Percentiles rank a stretch among this genome's conserved stretches.
phyloP scores from a whole-genome alignment of 2,113 vertebrate genomes.

The Sciurus niger region DNA sequence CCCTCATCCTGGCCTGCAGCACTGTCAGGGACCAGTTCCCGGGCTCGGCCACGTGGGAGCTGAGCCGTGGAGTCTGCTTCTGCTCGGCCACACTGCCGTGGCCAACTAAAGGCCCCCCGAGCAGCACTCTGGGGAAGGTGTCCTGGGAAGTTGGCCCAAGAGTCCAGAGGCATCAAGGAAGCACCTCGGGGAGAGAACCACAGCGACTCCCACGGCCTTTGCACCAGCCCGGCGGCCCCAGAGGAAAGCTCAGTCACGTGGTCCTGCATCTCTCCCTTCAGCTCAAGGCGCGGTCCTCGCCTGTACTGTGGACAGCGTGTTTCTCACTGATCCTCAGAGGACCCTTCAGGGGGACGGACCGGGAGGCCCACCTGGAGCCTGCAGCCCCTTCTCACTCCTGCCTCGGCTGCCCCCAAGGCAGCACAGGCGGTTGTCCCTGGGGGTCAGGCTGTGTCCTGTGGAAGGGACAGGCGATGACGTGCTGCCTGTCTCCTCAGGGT shows the following conservation, averaged over 20 bases:
- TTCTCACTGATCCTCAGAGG: not conserved
- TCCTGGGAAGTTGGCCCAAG: no score
- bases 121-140: not conserved
- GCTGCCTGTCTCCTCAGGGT: no score
- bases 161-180: no score
- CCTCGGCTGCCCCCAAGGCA: no score
- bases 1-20: no score
- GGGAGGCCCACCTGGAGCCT: not conserved
- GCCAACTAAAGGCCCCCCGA: not conserved
- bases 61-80: accelerated
- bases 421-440: not conserved
- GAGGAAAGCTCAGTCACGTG: no score
- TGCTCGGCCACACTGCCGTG: not conserved
- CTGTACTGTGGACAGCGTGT: no score
- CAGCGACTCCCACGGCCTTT: accelerated
- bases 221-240: accelerated
- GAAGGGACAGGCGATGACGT: accelerated
- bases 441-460: no score
- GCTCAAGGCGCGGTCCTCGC: no score
- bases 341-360: no score
- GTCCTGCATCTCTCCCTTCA: no score
- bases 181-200: no score
- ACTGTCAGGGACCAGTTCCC: not conserved
- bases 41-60: not conserved
- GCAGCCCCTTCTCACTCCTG: not conserved